A percentile compares a stretch with the other conserved stretches of the same genome.
phyloP scores from a whole-genome alignment of 2,113 vertebrate genomes.

The Mungos mungo region DNA sequence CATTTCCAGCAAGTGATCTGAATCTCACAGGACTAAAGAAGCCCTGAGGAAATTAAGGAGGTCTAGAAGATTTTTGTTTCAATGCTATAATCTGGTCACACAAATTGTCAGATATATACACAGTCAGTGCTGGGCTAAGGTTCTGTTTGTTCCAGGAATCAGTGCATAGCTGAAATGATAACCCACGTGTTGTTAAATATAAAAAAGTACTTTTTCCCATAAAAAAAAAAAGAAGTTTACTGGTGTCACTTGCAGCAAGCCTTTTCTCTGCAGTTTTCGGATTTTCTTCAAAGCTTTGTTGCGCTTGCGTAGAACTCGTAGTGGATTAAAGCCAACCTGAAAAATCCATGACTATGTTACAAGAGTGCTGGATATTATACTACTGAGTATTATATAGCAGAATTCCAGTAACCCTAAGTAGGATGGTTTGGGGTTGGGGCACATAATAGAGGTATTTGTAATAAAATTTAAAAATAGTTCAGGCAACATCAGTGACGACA shows the following conservation, averaged over 20 bases:
- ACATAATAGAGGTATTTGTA: background rate
- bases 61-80: background rate
- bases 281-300: conserved; percentile 95
- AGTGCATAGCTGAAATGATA: background rate
- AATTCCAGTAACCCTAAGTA: background rate
- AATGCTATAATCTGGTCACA: background rate
- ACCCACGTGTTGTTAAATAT: background rate
- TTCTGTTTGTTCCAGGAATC: background rate
- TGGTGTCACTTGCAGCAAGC: conserved; percentile 88
- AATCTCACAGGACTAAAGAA: background rate
- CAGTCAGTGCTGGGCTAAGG: background rate
- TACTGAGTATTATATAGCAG: background rate
- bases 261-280: conserved; percentile 90
- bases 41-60: background rate
- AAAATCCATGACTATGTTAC: conserved; percentile 58
- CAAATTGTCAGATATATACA: background rate
- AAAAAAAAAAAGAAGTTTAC: conserved; percentile 77
- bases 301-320: conserved; percentile 93
- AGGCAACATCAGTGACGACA: background rate
- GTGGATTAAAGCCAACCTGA: conserved; percentile 94
- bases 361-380: background rate
- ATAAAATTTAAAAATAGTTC: background rate
- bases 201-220: background rate
- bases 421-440: background rate
- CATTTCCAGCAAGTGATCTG: conserved; percentile 12